Evolutionary conservation across 2,797 vertebrate genomes (phyloP).

Genomic region (Crocodylus rhombifer): DNA sequence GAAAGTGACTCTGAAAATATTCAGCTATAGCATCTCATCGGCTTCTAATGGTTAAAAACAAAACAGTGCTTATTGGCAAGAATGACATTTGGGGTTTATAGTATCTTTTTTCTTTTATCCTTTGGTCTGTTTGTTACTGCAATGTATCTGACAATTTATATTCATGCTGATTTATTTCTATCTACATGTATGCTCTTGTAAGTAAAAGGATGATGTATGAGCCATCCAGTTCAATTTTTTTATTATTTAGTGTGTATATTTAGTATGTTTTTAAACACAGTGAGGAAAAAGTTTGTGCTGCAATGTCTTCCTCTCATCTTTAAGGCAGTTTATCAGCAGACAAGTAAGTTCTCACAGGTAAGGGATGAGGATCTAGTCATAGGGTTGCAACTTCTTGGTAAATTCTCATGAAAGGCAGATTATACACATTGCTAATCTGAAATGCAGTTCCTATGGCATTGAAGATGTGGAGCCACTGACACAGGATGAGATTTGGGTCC

Average conservation of each 20-base stretch:
- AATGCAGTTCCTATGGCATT: background rate
- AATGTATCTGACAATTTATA: background rate
- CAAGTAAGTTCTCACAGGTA: background rate
- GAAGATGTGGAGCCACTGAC: background rate
- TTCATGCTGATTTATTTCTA: conserved; percentile 17
- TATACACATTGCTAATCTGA: background rate
- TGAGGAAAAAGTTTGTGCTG: background rate
- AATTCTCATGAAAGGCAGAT: background rate
- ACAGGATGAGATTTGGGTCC: background rate
- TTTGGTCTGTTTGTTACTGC: background rate
- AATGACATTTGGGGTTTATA: background rate
- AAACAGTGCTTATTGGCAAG: background rate
- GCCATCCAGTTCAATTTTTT: background rate
- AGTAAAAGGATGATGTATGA: background rate
- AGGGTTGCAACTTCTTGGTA: background rate
- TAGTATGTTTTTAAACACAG: background rate
- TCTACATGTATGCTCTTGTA: background rate
- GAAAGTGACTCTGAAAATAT: background rate
- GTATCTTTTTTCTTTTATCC: background rate
- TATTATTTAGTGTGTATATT: background rate
- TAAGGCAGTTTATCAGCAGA: background rate
- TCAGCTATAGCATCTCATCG: background rate
- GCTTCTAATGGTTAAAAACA: background rate
- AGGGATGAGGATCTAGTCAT: background rate
- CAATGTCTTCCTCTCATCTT: background rate